Evolutionary conservation across 2,888 invertebrate genomes (phyloP).

Genomic region (Morinoia aosen): DNA sequence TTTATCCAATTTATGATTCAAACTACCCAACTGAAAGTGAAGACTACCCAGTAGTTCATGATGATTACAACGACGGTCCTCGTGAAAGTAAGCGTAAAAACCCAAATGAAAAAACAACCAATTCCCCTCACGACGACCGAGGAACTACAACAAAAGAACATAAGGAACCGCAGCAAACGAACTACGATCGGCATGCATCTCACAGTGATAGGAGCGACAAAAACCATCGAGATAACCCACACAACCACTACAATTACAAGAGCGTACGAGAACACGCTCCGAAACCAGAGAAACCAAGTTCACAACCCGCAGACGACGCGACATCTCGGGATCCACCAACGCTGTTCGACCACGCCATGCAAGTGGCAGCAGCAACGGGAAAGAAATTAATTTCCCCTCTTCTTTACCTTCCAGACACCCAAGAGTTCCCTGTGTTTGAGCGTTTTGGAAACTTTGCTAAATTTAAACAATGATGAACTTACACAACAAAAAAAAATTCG

Average conservation of each 20-base stretch:
- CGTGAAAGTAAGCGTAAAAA: neutral
- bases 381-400: neutral
- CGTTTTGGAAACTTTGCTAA: neutral
- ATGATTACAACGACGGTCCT: neutral
- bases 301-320: neutral
- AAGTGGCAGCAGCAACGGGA: neutral
- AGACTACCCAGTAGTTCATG: neutral
- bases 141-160: neutral
- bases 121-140: neutral
- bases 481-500: neutral
- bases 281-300: neutral
- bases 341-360: neutral
- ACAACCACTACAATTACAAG: neutral
- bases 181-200: neutral
- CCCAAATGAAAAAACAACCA: neutral
- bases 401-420: neutral
- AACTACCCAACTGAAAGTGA: neutral
- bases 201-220: neutral
- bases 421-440: neutral
- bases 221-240: neutral
- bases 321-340: neutral
- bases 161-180: neutral
- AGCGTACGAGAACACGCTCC: neutral
- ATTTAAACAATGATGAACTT: neutral
- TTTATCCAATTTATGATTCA: neutral